Evolutionary conservation across 2,888 invertebrate genomes (phyloP).

Genomic region (Rotaria macrura): DNA sequence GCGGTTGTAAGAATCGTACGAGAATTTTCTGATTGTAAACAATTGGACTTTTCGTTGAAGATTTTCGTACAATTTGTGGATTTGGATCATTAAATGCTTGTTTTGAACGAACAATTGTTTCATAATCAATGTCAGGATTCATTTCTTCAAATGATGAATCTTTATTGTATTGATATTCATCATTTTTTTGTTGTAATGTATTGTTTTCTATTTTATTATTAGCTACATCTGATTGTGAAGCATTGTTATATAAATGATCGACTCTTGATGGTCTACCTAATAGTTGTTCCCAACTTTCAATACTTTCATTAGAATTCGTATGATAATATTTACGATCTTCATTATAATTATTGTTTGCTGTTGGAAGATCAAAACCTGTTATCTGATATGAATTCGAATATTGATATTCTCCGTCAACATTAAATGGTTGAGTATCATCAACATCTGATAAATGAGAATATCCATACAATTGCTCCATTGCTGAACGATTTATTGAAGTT

Average conservation of each 20-base stretch:
- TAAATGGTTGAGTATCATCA: not conserved
- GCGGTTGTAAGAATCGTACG: not conserved
- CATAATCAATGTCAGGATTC: not conserved
- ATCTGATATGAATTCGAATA: not conserved
- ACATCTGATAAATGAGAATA: not conserved
- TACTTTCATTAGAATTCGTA: too few species aligned
- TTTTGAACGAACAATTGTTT: not conserved
- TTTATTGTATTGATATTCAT: not conserved
- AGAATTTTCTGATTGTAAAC: not conserved
- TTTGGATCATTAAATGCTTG: not conserved
- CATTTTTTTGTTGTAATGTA: not conserved
- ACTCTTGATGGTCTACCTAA: not conserved
- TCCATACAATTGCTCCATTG: not conserved
- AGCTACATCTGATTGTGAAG: not conserved
- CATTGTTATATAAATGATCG: not conserved
- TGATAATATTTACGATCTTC: too few species aligned
- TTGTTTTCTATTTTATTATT: not conserved
- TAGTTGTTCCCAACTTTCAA: not conserved
- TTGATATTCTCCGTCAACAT: not conserved
- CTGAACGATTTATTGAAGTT: not conserved
- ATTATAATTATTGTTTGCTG: not conserved
- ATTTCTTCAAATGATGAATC: not conserved
- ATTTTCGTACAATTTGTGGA: not conserved
- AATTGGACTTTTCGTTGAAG: not conserved
- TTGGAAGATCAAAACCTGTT: not conserved